phyloP scores from a whole-genome alignment of 1,140 invertebrate species.

The Trachelipus rathkii region DNA sequence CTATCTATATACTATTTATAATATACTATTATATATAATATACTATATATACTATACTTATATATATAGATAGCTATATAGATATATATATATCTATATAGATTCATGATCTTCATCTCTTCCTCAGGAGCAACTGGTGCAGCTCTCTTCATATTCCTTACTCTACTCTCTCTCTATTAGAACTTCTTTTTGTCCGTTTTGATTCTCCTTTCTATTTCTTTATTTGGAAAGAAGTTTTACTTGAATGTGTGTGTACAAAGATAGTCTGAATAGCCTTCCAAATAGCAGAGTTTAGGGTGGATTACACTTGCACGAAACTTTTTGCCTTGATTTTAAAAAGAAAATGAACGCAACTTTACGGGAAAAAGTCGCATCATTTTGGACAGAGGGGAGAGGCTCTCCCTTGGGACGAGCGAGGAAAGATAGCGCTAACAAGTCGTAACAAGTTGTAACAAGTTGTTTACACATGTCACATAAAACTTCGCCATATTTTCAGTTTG shows the following conservation, averaged over 20 bases:
- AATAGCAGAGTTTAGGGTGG: slow-evolving; percentile 7
- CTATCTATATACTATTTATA: too few species aligned
- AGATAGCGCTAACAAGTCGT: slow-evolving; percentile 44
- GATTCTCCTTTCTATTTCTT: background rate
- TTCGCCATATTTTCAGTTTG: slow-evolving; percentile 37
- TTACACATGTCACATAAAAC: slow-evolving; percentile 38
- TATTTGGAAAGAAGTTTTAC: background rate
- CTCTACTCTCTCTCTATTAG: background rate
- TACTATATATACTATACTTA: too few species aligned
- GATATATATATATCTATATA: too few species aligned
- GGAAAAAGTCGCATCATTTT: slow-evolving; percentile 41
- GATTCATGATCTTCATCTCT: too few species aligned
- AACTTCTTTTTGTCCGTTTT: background rate
- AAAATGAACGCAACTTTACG: slow-evolving; percentile 20
- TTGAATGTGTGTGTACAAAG: background rate
- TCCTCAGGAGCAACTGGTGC: too few species aligned
- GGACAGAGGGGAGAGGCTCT: slow-evolving; percentile 32
- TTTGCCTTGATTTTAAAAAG: slow-evolving; percentile 8
- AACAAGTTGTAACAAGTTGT: slow-evolving; percentile 44
- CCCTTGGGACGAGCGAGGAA: slow-evolving; percentile 35
- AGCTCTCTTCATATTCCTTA: background rate
- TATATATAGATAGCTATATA: too few species aligned
- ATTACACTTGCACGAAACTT: background rate
- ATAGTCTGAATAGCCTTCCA: background rate
- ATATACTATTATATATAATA: too few species aligned